phyloP scores from a whole-genome alignment of 2,888 invertebrate genomes.

The Ephialtes manifestator region DNA sequence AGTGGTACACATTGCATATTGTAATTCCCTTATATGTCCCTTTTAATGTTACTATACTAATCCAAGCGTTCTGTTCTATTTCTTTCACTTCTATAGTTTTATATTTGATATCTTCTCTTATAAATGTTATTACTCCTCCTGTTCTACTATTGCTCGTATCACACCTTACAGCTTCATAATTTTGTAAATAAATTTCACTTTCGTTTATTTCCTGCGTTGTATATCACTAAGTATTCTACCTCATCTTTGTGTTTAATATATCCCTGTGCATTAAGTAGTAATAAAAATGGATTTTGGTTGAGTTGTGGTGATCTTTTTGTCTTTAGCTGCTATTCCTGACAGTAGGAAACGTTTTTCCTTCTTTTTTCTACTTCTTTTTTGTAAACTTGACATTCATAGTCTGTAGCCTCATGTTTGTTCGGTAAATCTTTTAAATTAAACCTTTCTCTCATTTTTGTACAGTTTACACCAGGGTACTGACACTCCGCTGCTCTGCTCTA shows the following conservation, averaged over 20 bases:
- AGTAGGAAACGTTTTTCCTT: too few relatives aligned
- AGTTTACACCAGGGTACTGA: too few relatives aligned
- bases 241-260: constrained; percentile 31
- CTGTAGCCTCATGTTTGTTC: constrained; percentile 22
- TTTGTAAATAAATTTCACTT: neutral
- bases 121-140: constrained; percentile 25
- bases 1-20: constrained; percentile 25
- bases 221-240: neutral
- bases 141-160: constrained; percentile 14
- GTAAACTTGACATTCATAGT: neutral
- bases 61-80: constrained; percentile 7
- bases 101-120: constrained; percentile 8
- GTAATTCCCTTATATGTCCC: neutral
- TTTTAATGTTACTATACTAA: neutral
- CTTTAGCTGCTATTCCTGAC: too few relatives aligned
- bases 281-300: neutral
- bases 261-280: constrained; percentile 18
- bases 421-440: constrained; percentile 41
- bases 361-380: too few relatives aligned
- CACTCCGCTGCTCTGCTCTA: too few relatives aligned
- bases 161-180: constrained; percentile 9
- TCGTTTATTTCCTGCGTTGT: constrained; percentile 2
- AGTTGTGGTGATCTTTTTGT: too few relatives aligned
- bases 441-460: constrained; percentile 28
- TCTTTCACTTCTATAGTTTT: neutral